Percentiles rank a stretch among this genome's conserved stretches.
These are phyloP conservation scores for Thaumetopoea pityocampa DNA, from an alignment of 1,140 invertebrate species.

Conservation along the genomic window DNA sequence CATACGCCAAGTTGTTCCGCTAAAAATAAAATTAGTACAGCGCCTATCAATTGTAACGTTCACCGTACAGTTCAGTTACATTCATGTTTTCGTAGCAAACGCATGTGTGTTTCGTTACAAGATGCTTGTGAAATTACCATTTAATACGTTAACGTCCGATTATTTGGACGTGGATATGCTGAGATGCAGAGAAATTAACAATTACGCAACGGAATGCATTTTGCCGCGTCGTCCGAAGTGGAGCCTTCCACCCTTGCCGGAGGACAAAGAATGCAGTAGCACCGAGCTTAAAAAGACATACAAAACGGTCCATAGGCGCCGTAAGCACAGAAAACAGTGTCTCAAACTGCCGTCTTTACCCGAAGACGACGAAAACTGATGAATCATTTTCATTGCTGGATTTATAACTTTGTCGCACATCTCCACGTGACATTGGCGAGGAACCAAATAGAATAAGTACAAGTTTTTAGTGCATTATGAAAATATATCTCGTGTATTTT, in stretches of 20 bases:
- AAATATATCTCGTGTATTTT: constrained; percentile 9
- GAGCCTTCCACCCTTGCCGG: constrained; percentile 49
- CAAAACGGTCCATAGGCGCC: constrained; percentile 32
- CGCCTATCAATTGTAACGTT: constrained; percentile 4
- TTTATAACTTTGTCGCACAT: constrained; percentile 9
- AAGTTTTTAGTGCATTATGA: constrained; percentile 6
- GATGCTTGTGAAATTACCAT: constrained; percentile 54
- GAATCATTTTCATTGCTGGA: constrained; percentile 5
- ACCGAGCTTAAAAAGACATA: constrained; percentile 40
- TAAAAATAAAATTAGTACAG: constrained; percentile 15
- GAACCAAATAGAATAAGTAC: constrained; percentile 8
- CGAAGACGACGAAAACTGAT: constrained; percentile 59
- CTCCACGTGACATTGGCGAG: constrained; percentile 4
- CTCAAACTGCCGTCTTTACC: constrained; percentile 44
- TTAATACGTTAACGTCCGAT: constrained; percentile 29
- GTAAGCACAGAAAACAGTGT: constrained; percentile 44
- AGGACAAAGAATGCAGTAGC: constrained; percentile 58
- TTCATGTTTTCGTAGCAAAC: constrained; percentile 26
- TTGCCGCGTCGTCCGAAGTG: constrained; percentile 45
- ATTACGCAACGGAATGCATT: constrained; percentile 50
- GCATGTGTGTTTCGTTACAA: constrained; percentile 29
- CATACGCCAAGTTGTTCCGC: constrained; percentile 7
- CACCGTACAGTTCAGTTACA: constrained; percentile 33
- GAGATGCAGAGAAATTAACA: constrained; percentile 44
- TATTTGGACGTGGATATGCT: constrained; percentile 59